Evolutionary conservation across 2,888 invertebrate species (phyloP).

Genomic region (Ommatoiulus sabulosus): DNA sequence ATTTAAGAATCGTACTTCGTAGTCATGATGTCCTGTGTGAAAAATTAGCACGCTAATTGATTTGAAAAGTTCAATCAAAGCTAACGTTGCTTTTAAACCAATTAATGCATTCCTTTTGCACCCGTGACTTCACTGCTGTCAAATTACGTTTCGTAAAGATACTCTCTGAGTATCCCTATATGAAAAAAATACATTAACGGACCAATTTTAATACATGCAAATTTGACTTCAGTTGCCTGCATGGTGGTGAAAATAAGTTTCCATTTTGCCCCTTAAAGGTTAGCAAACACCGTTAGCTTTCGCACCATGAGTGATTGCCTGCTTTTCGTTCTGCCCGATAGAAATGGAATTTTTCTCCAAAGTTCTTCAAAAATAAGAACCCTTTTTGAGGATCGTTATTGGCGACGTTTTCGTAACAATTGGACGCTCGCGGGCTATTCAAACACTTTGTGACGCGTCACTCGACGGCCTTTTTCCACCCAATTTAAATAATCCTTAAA

Average conservation of each 20-base stretch:
- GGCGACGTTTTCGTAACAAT: neutral
- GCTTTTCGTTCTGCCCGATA: neutral
- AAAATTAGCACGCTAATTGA: no score
- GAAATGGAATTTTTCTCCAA: neutral
- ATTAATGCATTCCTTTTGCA: no score
- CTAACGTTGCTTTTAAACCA: no score
- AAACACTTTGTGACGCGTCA: neutral
- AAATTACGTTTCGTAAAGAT: no score
- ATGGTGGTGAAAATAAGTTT: neutral
- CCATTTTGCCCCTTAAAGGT: neutral
- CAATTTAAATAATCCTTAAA: conserved; percentile 43
- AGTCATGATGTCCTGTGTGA: no score
- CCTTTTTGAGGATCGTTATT: neutral
- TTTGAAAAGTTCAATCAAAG: no score
- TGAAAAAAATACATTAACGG: no score
- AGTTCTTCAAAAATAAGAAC: neutral
- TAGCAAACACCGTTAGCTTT: neutral
- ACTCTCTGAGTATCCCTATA: no score
- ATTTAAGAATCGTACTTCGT: no score
- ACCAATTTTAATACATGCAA: neutral
- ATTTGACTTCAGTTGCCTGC: neutral
- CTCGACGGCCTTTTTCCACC: neutral
- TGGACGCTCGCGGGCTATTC: neutral
- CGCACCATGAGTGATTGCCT: neutral
- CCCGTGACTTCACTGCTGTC: no score